Conservation (phyloP, 2,113 vertebrate species). For the Cynoglossus semilaevis region DNA sequence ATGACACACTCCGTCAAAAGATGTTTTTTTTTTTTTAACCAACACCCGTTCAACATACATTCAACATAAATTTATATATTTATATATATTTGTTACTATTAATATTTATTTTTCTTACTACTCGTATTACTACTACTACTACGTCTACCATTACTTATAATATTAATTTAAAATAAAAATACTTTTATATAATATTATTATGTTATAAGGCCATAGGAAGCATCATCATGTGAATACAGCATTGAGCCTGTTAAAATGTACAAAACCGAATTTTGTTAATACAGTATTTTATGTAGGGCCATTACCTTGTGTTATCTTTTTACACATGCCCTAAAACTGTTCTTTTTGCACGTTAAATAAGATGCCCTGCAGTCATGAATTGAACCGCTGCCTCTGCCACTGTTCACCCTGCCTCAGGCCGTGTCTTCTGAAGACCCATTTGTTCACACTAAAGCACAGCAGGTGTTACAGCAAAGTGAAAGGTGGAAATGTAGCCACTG, state of each 20-base stretch:
- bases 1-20: slow-evolving; percentile 28
- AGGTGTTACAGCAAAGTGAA: slow-evolving; percentile 68
- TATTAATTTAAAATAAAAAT: no score
- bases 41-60: slow-evolving; percentile 12
- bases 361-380: slow-evolving; percentile 54
- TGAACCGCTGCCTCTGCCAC: slow-evolving; percentile 57
- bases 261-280: slow-evolving; percentile 5
- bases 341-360: slow-evolving; percentile 53
- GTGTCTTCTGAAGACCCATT: slow-evolving; percentile 69
- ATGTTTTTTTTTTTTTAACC: slow-evolving; percentile 39
- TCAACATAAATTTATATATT: background rate
- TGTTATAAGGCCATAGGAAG: no score
- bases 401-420: slow-evolving; percentile 66
- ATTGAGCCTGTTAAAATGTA: background rate
- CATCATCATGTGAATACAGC: no score
- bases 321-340: slow-evolving; percentile 52
- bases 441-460: slow-evolving; percentile 68
- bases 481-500: slow-evolving; percentile 57
- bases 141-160: no score
- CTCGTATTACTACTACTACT: no score
- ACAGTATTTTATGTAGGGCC: slow-evolving; percentile 23
- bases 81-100: no score
- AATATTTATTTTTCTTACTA: no score
- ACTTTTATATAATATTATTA: no score
- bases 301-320: slow-evolving; percentile 19